phyloP scores from a whole-genome alignment of 2,797 vertebrate species.

The Tragopan temminckii region DNA sequence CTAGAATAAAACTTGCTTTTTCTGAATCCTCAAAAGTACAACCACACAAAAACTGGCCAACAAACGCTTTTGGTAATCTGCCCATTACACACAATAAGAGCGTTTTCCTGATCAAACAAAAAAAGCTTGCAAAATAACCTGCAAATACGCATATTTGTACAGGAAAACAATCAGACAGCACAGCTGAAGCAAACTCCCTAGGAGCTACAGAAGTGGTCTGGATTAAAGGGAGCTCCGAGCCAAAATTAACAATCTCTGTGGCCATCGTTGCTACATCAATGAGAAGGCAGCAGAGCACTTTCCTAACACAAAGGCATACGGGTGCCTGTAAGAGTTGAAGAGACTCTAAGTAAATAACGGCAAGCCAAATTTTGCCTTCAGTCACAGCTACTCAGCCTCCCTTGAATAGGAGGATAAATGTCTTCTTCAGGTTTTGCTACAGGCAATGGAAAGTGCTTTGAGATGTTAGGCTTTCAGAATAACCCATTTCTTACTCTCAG shows the following conservation, averaged over 20 bases:
- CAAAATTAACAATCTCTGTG: constrained; percentile 72
- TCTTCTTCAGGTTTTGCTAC: neutral
- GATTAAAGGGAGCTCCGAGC: constrained; percentile 48
- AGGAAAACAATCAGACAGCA: constrained; percentile 54
- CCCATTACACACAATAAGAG: neutral
- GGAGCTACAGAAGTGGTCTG: constrained; percentile 22
- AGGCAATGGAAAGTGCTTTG: neutral
- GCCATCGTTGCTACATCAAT: constrained; percentile 9
- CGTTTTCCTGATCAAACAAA: constrained; percentile 6
- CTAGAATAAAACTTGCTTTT: neutral
- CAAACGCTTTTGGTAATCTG: constrained; percentile 4
- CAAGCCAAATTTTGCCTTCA: neutral
- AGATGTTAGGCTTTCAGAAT: neutral
- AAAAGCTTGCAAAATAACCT: constrained; percentile 32
- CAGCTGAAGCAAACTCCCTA: constrained; percentile 52
- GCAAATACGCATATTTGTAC: constrained; percentile 30
- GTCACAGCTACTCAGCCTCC: neutral
- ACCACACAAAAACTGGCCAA: neutral
- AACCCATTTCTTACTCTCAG: neutral
- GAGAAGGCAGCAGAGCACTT: neutral
- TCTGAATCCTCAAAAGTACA: neutral
- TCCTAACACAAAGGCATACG: neutral
- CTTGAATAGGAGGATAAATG: neutral
- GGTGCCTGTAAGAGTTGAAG: neutral
- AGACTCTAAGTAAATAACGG: neutral